Percentiles rank a stretch among this genome's conserved stretches.
Evolutionary conservation across 2,888 invertebrate genomes (phyloP).

Genomic region (Tetragnatha montana): DNA sequence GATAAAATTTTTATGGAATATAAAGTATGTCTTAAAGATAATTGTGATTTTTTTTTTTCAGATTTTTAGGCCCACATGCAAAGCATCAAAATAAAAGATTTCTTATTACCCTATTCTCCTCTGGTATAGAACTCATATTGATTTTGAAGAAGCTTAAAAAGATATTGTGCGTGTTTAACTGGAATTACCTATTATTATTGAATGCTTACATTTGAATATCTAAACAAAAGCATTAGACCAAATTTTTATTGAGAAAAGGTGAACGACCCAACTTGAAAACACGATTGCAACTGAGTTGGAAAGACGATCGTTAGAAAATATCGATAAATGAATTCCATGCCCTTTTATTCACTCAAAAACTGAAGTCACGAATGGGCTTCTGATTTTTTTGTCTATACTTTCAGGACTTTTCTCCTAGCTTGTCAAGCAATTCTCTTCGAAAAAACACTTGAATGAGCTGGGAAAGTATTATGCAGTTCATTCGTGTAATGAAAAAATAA

Average conservation of each 20-base stretch:
- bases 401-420: neutral
- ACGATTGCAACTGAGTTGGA: constrained; percentile 34
- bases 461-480: neutral
- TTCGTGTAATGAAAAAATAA: neutral
- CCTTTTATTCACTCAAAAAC: constrained; percentile 38
- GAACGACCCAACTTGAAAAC: constrained; percentile 57
- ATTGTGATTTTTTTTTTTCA: too few relatives aligned
- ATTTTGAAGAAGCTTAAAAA: too few relatives aligned
- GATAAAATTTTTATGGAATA: too few relatives aligned
- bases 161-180: too few relatives aligned
- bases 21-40: too few relatives aligned
- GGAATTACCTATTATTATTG: too few relatives aligned
- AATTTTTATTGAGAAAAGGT: constrained; percentile 32
- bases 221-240: too few relatives aligned
- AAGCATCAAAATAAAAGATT: too few relatives aligned
- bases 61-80: too few relatives aligned
- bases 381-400: neutral
- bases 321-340: constrained; percentile 50
- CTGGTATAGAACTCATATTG: too few relatives aligned
- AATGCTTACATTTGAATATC: too few relatives aligned
- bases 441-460: neutral
- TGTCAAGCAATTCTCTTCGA: neutral
- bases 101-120: too few relatives aligned
- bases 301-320: constrained; percentile 22
- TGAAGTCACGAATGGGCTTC: constrained; percentile 37